These are phyloP conservation scores for Hermatobates lingyangjiaoensis DNA, from an alignment of 1,140 invertebrate species.

Conservation along the genomic window DNA sequence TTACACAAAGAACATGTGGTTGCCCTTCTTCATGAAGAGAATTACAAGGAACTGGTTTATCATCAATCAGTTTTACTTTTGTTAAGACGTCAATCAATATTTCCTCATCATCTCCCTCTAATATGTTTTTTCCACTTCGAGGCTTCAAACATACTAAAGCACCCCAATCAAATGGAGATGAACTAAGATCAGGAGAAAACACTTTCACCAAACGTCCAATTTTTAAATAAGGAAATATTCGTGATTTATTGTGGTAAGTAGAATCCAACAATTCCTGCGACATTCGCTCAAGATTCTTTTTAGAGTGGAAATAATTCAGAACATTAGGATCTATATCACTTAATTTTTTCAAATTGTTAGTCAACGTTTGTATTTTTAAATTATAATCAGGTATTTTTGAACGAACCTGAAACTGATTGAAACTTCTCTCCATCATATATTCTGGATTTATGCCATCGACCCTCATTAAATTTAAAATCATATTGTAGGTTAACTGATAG, in stretches of 20 bases:
- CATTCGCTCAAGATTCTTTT: conserved; percentile 59
- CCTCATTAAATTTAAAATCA: conserved; percentile 89
- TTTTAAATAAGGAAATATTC: conserved; percentile 84
- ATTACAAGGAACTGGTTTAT: conserved; percentile 42
- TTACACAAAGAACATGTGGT: conserved; percentile 75
- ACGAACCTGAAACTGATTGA: conserved; percentile 99
- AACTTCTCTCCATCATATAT: conserved; percentile 96
- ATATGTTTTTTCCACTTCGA: conserved; percentile 24
- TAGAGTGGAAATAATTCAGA: conserved; percentile 23
- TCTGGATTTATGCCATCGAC: conserved; percentile 99
- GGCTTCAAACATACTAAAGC: conserved; percentile 86
- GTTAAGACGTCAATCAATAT: conserved; percentile 46
- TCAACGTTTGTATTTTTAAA: conserved; percentile 44
- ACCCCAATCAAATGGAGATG: conserved; percentile 85
- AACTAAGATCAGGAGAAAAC: conserved; percentile 58
- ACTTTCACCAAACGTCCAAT: conserved; percentile 83
- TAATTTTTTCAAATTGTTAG: conserved; percentile 50
- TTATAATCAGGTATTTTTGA: conserved; percentile 74
- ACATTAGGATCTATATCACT: conserved; percentile 61
- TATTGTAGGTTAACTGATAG: conserved; percentile 98
- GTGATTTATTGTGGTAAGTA: conserved; percentile 69
- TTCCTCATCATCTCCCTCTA: conserved; percentile 14
- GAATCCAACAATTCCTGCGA: conserved; percentile 44
- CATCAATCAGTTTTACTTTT: conserved; percentile 43
- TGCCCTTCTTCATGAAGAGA: conserved; percentile 47